phyloP scores from a whole-genome alignment of 2,797 vertebrate genomes.

The Bradypus variegatus region DNA sequence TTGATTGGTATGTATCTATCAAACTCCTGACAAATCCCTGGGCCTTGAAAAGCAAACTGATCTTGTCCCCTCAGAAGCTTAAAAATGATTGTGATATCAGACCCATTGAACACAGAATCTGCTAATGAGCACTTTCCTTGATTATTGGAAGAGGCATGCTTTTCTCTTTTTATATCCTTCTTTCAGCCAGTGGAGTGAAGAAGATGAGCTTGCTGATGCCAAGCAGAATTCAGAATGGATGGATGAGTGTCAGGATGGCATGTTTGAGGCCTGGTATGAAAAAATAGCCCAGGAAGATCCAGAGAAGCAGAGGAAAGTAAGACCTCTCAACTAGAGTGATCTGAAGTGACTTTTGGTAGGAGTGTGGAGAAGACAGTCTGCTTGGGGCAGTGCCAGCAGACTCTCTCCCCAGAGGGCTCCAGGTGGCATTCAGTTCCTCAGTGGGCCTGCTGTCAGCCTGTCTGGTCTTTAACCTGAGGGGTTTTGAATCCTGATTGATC shows the following conservation, averaged over 20 bases:
- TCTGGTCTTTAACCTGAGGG: not conserved
- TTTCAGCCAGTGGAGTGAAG: slow-evolving; percentile 92
- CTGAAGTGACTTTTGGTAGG: slow-evolving; percentile 17
- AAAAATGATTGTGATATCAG: not conserved
- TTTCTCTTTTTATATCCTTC: slow-evolving; percentile 50
- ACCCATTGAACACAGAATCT: not conserved
- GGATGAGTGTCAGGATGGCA: slow-evolving; percentile 95
- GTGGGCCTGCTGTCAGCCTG: not conserved
- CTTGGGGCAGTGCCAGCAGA: not conserved
- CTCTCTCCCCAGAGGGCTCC: not conserved
- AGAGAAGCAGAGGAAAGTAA: slow-evolving; percentile 94
- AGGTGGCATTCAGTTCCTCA: not conserved
- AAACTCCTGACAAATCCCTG: not conserved
- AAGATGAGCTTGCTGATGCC: slow-evolving; percentile 94
- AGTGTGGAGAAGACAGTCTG: slow-evolving; percentile 6
- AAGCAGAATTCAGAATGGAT: slow-evolving; percentile 97
- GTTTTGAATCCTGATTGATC: not conserved
- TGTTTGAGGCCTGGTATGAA: slow-evolving; percentile 98
- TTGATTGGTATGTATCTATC: not conserved
- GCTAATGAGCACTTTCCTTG: not conserved
- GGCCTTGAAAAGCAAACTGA: not conserved
- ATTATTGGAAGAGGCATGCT: slow-evolving; percentile 27
- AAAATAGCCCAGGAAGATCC: slow-evolving; percentile 90
- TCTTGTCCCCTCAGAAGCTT: not conserved
- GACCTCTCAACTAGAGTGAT: slow-evolving; percentile 51